Evolutionary conservation across 2,113 vertebrate species (phyloP), one percentile per base, ranked within the genome.

Genomic region (Corydoras maculifer): DNA sequence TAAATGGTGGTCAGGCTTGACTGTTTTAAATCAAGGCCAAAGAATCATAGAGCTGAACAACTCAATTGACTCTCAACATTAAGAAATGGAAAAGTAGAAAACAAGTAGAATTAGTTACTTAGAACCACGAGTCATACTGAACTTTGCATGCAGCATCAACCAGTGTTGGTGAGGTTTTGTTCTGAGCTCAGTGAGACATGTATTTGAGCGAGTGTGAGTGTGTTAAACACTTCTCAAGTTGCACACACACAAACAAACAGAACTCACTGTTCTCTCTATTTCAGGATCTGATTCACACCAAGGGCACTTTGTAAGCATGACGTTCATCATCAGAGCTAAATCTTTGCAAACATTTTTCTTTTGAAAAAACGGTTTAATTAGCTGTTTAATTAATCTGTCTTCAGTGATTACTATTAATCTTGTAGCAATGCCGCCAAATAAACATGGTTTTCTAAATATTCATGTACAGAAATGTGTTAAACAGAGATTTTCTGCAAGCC

Each of bases 221-320:
- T 62, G 55, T 30, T 69, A 62, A 74, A 77, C 62, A 43, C 48
- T 70, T 50, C 58, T 67, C 58, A 59, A 30, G 59, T 77, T 69
- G 35, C 35, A 58, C 64, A n/a, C 13, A 72, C 53, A 65, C 48
- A 59, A n/a, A 74, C 35, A 71, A 64, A 74, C 65, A 75, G 59
- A 43, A 75, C 61, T 68, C 48, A 13, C 30, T 71, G 57, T 75
- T 68, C 72, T 72, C 32, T 53, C 69, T 78, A 78, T 78, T 78
- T 75, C 55, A 60, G 50, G 69, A 75, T 50, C 73, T 78, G 69
- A 72, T 69, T 75, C 77, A 78, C 32, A 75, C 62, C 73, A 65
- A 69, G 70, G 70, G 60, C 69, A 75, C 49, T 75, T 75, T 61
- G 15, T 61, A 25, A 48, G 60, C 67, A 69, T 9, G 43, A 53